Base-by-base conservation (phyloP, 2,888 invertebrate genomes). In the Synergus gifuensis region DNA sequence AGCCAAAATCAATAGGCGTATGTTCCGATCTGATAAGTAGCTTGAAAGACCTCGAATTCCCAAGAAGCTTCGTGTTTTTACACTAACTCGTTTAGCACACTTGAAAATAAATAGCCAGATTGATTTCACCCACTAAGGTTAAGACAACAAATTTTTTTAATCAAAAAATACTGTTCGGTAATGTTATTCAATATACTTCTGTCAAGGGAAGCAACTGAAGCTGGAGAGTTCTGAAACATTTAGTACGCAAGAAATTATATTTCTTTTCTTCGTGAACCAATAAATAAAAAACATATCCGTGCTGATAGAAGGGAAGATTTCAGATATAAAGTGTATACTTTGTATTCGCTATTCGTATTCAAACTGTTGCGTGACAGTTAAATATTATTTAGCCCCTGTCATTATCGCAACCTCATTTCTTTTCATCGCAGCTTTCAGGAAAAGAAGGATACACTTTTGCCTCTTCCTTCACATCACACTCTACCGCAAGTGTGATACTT, bases 11-110 rank as follows among this genome's bases (percentile, higher is more conserved):
- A 78, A 81, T 78, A 58, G 67, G 64, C 67, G 63, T 60, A 78
- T 54, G 78, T 77, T 66, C 67, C 54, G 64, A 82, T 82, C 79
- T 77, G 82, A 82, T 81, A 82, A 81, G 78, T 54, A 73, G 28
- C 40, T 73, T 28, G 16, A 18, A 73, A 73, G 73, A 73, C 73
- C 40, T 54, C 11, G 54, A 73, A 73, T 58, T 73, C 54, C 36
- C 36, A n/a, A 73, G 36, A 73, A 73, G n/a, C 16, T 54, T 73
- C 73, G 1, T 54, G 11, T 73, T 40, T 73, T 58, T 73, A 11
- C 36, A 36, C 73, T 11, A 58, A 73, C 49, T 73, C 16, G 16
- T 36, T 73, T 49, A 14, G 36, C 28, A 12, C 18, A 62, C 12
- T 62, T 5, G 11, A 22, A 22, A 11, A 18, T 46, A 14, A 46